These are phyloP conservation scores for Heliconius charithonia DNA, from an alignment of 2,888 invertebrate genomes.

Conservation along the genomic window DNA sequence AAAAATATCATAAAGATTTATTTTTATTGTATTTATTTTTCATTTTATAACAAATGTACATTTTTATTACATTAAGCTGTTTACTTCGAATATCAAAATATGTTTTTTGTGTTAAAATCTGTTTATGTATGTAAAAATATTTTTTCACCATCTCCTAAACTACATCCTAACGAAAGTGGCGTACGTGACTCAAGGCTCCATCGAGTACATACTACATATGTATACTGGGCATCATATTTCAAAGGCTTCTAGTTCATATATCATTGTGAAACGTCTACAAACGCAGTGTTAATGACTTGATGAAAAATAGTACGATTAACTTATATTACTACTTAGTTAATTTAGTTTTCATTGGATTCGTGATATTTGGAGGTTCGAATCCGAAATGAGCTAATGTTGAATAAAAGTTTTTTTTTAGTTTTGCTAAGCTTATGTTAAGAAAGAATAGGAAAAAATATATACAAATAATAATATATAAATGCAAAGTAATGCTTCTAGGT, in stretches of 20 bases:
- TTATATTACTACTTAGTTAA: not conserved
- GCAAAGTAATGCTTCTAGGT: not conserved
- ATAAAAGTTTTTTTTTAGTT: no score
- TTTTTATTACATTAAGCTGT: no score
- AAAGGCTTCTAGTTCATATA: slow-evolving; percentile 40
- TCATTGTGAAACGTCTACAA: slow-evolving; percentile 32
- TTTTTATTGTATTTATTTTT: not conserved
- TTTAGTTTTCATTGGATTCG: not conserved
- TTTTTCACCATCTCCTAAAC: not conserved
- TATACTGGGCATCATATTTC: slow-evolving; percentile 40
- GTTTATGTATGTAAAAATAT: no score
- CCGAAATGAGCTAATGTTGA: no score
- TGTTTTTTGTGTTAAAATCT: no score
- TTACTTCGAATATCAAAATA: no score
- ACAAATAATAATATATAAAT: no score
- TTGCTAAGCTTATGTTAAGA: not conserved
- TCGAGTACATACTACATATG: slow-evolving; percentile 31
- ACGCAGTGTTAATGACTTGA: slow-evolving; percentile 1
- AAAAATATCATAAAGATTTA: not conserved
- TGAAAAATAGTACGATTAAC: not conserved
- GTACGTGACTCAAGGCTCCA: slow-evolving; percentile 46
- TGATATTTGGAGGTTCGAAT: no score
- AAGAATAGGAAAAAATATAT: not conserved
- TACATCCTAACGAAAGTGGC: slow-evolving; percentile 41
- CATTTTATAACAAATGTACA: not conserved